A percentile compares a stretch with the other conserved stretches of the same genome.
Evolutionary conservation across 53 echinoderm and acorn worm species (phyloP).

Genomic region (Luidia sarsii): DNA sequence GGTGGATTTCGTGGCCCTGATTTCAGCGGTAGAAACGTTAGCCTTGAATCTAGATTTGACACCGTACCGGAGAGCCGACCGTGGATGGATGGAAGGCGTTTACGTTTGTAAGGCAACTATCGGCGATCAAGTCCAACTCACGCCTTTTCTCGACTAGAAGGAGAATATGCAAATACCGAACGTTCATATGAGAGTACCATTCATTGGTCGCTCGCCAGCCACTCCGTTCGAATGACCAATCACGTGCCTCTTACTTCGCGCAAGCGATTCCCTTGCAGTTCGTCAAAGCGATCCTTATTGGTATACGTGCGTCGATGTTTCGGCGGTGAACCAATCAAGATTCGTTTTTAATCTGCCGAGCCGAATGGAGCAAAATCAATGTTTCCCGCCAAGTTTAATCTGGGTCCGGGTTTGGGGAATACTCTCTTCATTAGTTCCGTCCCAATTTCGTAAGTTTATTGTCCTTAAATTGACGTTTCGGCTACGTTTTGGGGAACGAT

Average conservation of each 20-base stretch:
- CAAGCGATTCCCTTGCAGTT: not conserved
- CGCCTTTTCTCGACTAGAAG: not conserved
- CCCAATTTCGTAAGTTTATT: slow-evolving; percentile 7
- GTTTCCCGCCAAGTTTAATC: slow-evolving; percentile 63
- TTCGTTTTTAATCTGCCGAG: not conserved
- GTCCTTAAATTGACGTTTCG: not conserved
- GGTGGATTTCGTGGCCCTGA: too few relatives aligned
- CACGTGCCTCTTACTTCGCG: not conserved
- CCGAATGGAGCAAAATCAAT: not conserved
- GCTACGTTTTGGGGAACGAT: not conserved
- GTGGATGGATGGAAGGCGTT: not conserved
- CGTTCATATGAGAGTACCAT: not conserved
- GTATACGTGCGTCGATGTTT: not conserved
- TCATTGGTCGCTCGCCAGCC: not conserved
- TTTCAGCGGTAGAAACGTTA: too few relatives aligned
- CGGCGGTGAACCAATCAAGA: slow-evolving; percentile 5
- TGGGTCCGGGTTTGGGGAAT: slow-evolving; percentile 15
- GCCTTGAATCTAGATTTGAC: not conserved
- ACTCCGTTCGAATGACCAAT: not conserved
- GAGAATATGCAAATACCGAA: not conserved
- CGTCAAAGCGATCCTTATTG: not conserved
- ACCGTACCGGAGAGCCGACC: not conserved
- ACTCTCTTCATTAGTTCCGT: not conserved
- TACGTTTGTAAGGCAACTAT: not conserved
- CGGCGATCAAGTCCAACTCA: not conserved